Evolutionary conservation across 2,113 vertebrate species (phyloP), one percentile per base, ranked within the genome.

Genomic region (Istiophorus platypterus): DNA sequence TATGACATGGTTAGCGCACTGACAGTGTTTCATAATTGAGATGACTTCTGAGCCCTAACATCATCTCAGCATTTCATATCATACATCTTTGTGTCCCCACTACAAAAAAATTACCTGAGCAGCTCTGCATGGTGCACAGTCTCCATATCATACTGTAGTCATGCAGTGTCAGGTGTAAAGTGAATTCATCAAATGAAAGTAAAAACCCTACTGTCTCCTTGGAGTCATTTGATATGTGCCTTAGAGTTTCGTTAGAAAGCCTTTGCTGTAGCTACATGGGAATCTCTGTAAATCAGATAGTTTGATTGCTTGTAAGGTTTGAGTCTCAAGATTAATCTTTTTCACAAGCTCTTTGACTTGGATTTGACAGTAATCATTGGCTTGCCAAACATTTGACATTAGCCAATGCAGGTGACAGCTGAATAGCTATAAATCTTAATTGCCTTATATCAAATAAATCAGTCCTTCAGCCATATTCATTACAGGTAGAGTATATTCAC

Each of bases 111-210:
- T 77, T 75, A 77, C 71, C 61, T 59, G 71, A 79, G 67, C 57
- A 45, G 58, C 56, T 27, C 57, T 31, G 22, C 14, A 57, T 17
- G 22, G 59, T 13, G 27, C 15, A 1, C 6, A 34, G 75, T 58
- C 47, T 89, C 82, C 65, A 57, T 79, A 57, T 85, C 78, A 65
- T 64, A 72, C 41, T 37, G 56, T 39, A 63, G 65, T 71, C 1
- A 4, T 47, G 24, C 39, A 41, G 85, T 76, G 75, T 89, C 88
- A 72, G 66, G 81, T 89, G 87, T 92, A 76, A 15, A 66, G 27
- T 76, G 67, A 82, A 85, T 80, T 82, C 67, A 78, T n/a, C 34
- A 61, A 82, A 80, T 80, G 78, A 87, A 90, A 92, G 89, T 88
- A 84, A 90, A 90, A 90, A 68, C 56, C 52, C 59, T 70, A 51